Evolutionary conservation across 2,797 vertebrate genomes (phyloP).

Genomic region (Aeoliscus strigatus): DNA sequence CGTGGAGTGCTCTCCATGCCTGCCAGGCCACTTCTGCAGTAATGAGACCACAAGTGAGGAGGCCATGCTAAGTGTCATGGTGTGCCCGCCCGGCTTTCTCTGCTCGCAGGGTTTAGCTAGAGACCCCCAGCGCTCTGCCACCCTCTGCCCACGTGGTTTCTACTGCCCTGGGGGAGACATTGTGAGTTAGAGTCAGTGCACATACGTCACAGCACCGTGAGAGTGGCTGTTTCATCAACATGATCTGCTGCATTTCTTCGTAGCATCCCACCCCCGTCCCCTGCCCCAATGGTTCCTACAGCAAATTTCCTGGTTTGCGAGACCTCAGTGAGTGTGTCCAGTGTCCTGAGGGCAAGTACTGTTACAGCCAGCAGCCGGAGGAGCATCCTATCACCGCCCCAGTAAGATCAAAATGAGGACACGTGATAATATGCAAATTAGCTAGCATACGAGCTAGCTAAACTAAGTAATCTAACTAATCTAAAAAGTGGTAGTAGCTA

Average conservation of each 20-base stretch:
- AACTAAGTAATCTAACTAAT: too few species aligned
- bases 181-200: conserved; percentile 65
- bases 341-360: conserved; percentile 81
- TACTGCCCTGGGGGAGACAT: conserved; percentile 80
- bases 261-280: conserved; percentile 78
- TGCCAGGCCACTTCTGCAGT: conserved; percentile 84
- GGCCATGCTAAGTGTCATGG: conserved; percentile 80
- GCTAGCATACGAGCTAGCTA: too few species aligned
- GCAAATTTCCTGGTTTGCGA: conserved; percentile 74
- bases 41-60: conserved; percentile 82
- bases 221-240: too few species aligned
- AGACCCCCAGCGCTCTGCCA: conserved; percentile 74
- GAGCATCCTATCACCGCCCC: conserved; percentile 77
- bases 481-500: too few species aligned
- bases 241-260: neutral
- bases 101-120: conserved; percentile 81
- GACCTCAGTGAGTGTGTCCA: conserved; percentile 72
- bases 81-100: conserved; percentile 83
- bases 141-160: conserved; percentile 83
- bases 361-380: conserved; percentile 72
- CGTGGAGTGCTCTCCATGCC: conserved; percentile 76
- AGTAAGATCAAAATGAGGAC: conserved; percentile 64
- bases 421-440: too few species aligned
- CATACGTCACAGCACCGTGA: too few species aligned
- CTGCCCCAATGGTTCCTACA: conserved; percentile 85